Base-by-base conservation (phyloP, 2,113 vertebrate genomes). In the Oxygymnocypris stewartii region DNA sequence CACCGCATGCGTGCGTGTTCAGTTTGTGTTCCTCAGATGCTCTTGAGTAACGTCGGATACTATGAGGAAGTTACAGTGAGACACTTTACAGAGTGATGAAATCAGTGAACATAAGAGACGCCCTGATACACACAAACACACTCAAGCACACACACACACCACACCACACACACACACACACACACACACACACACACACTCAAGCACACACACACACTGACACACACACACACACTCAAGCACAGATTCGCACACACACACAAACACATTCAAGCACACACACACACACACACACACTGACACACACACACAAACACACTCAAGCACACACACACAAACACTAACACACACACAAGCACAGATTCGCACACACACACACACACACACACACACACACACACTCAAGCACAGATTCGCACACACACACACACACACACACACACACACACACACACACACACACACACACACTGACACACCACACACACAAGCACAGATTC, bases 401-500 rank as follows among this genome's bases (percentile, higher is more conserved):
- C 71, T 20, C 9, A 74, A 23, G 51, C 13, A 61, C 76, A 59
- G 4, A 42, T 7, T 42, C 40, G n/a, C n/a, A n/a, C n/a, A n/a
- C n/a, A n/a, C n/a, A n/a, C n/a, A n/a, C n/a, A n/a, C n/a, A n/a
- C n/a, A n/a, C n/a, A n/a, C n/a, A n/a, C n/a, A n/a, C n/a, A n/a
- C n/a, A 42, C 40, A 42, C 40, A 42, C 40, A 42, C 40, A 42
- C 40, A 42, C 40, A 42, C 40, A 42, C 40, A 42, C 40, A 42
- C 40, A 42, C 40, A 42, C 40, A 4, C 40, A 42, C 40, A 42
- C 40, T 5, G 49, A 84, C 49, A 75, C 84, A 63, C n/a, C 54
- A 59, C 49, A 40, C 10, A 75, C 69, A 84, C 47, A 79, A 12
- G 47, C 44, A 79, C 59, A 79, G 40, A 79, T n/a, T 44, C 18